phyloP scores from a whole-genome alignment of 2,888 invertebrate genomes.

The Leptopilina drosophilae region DNA sequence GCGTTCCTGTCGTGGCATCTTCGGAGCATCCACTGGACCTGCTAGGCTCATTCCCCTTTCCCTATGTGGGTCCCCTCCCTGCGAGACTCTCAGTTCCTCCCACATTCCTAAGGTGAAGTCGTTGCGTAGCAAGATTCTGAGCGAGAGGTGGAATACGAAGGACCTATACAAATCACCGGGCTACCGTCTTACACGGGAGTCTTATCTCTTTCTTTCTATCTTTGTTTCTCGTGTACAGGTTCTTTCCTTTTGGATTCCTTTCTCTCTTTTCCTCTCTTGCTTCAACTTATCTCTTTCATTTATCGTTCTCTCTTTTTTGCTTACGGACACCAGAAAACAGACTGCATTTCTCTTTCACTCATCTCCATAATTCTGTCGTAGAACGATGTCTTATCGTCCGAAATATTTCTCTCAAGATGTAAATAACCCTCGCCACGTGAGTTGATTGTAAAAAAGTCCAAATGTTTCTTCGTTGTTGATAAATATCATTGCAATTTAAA shows the following conservation, averaged over 20 bases:
- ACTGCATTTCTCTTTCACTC: slow-evolving; percentile 47
- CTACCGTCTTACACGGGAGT: slow-evolving; percentile 75
- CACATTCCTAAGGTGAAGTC: slow-evolving; percentile 68
- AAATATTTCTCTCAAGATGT: slow-evolving; percentile 59
- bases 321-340: slow-evolving; percentile 45
- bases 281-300: slow-evolving; percentile 64
- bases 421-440: slow-evolving; percentile 53
- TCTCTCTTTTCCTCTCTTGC: slow-evolving; percentile 44
- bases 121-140: slow-evolving; percentile 63
- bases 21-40: slow-evolving; percentile 78
- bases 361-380: slow-evolving; percentile 48
- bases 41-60: slow-evolving; percentile 70
- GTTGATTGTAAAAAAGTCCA: slow-evolving; percentile 19
- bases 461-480: not conserved
- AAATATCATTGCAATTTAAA: not conserved
- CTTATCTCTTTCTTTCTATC: slow-evolving; percentile 55
- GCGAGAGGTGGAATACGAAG: slow-evolving; percentile 71
- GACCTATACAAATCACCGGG: slow-evolving; percentile 76
- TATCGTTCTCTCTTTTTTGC: slow-evolving; percentile 59
- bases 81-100: slow-evolving; percentile 56
- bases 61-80: slow-evolving; percentile 50
- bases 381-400: slow-evolving; percentile 57
- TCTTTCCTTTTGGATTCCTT: slow-evolving; percentile 12
- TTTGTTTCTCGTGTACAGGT: slow-evolving; percentile 45
- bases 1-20: slow-evolving; percentile 74